Conservation (phyloP, 2,113 vertebrate species). For the Pterophyllum scalare region DNA sequence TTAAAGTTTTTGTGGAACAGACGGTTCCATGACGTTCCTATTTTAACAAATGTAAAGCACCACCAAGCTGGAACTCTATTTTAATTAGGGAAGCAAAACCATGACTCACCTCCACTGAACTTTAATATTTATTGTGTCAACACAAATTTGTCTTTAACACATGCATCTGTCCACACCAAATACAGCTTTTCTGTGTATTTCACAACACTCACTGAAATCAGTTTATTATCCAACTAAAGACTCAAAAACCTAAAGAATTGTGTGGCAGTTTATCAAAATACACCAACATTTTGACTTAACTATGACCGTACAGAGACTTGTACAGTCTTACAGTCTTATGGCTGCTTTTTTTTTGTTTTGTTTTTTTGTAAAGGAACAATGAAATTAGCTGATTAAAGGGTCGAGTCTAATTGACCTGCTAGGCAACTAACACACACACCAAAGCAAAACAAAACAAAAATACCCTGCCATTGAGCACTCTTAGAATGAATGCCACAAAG, state of each 20-base stretch:
- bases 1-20: too few relatives aligned
- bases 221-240: conserved; percentile 28
- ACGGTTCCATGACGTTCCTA: rapidly evolving
- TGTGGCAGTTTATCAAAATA: conserved; percentile 6
- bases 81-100: neutral
- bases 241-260: conserved; percentile 1
- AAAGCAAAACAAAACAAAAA: neutral
- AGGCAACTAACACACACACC: neutral
- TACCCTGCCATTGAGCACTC: neutral
- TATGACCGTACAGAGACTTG: neutral
- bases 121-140: conserved; percentile 68
- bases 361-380: conserved; percentile 5
- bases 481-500: neutral
- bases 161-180: conserved; percentile 17
- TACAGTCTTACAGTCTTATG: too few relatives aligned
- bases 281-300: neutral
- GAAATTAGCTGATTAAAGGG: neutral
- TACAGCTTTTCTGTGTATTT: neutral
- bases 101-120: neutral
- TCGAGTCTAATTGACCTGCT: neutral
- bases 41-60: neutral
- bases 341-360: neutral
- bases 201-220: conserved; percentile 6
- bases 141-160: conserved; percentile 40
- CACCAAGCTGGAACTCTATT: neutral